Percentiles rank a stretch among this genome's conserved stretches.
These are phyloP conservation scores for Lepidocyrtoides sp. DNA, from an alignment of 2,888 invertebrate genomes.

Conservation along the genomic window DNA sequence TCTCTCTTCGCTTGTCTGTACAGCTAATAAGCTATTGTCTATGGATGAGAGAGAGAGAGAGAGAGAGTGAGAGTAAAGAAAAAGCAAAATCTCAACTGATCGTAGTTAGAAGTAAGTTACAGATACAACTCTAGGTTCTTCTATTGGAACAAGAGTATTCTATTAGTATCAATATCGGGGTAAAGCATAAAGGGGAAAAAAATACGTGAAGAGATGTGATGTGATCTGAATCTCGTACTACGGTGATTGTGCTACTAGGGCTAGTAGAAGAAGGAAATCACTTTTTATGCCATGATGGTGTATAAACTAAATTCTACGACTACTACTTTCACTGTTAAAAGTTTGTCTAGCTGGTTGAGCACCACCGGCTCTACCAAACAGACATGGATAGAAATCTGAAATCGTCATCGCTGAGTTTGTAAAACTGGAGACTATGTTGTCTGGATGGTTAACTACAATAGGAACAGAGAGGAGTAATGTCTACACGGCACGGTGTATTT, in stretches of 20 bases:
- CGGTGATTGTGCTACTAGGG: neutral
- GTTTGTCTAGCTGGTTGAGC: slow-evolving; percentile 33
- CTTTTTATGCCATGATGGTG: slow-evolving; percentile 39
- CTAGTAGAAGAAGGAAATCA: slow-evolving; percentile 18
- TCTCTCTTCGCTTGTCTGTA: slow-evolving; percentile 33
- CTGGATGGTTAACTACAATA: neutral
- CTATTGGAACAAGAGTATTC: slow-evolving; percentile 54
- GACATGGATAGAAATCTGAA: slow-evolving; percentile 38
- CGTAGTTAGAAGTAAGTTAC: slow-evolving; percentile 40
- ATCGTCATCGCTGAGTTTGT: slow-evolving; percentile 30
- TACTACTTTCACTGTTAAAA: slow-evolving; percentile 34
- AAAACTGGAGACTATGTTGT: neutral
- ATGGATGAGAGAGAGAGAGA: slow-evolving; percentile 35
- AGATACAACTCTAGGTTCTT: slow-evolving; percentile 6
- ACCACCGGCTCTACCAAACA: neutral
- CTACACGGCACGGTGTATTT: too few relatives aligned
- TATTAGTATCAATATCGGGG: slow-evolving; percentile 67
- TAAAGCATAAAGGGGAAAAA: neutral
- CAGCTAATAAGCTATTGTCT: slow-evolving; percentile 72
- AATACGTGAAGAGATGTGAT: slow-evolving; percentile 38
- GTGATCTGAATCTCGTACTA: slow-evolving; percentile 65
- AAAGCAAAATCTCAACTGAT: slow-evolving; percentile 57
- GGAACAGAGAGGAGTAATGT: too few relatives aligned
- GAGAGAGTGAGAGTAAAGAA: slow-evolving; percentile 23
- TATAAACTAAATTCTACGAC: slow-evolving; percentile 38